Evolutionary conservation across 2,797 vertebrate genomes (phyloP).

Genomic region (Scleropages formosus): DNA sequence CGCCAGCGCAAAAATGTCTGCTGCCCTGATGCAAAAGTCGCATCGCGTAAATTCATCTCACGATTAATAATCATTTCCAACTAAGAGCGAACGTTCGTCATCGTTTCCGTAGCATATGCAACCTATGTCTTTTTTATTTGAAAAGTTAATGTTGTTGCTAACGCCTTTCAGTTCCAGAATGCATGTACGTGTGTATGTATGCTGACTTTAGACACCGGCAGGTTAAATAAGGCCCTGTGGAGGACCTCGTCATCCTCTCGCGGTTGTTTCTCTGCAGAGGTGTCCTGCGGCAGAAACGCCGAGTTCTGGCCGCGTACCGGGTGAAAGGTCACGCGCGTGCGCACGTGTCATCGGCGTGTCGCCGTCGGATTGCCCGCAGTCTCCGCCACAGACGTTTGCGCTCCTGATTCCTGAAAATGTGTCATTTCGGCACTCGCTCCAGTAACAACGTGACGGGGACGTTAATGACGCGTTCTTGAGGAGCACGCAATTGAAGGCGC

Average conservation of each 20-base stretch:
- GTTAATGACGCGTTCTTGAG: too few relatives aligned
- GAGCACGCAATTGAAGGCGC: too few relatives aligned
- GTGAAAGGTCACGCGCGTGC: neutral
- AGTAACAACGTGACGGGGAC: too few relatives aligned
- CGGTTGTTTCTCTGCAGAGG: neutral
- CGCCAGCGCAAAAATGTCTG: too few relatives aligned
- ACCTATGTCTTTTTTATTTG: too few relatives aligned
- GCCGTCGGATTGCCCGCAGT: neutral
- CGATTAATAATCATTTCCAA: too few relatives aligned
- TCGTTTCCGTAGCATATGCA: too few relatives aligned
- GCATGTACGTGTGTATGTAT: neutral
- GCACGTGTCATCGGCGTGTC: too few relatives aligned
- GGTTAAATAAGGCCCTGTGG: neutral
- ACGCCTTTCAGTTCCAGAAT: neutral
- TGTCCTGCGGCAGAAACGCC: neutral
- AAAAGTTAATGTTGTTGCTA: too few relatives aligned
- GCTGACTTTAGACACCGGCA: neutral
- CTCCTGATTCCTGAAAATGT: neutral
- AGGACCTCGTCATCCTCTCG: neutral
- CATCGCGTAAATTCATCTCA: too few relatives aligned
- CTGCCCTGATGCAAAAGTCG: too few relatives aligned
- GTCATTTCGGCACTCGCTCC: neutral
- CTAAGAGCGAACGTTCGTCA: too few relatives aligned
- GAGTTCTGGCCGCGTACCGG: neutral
- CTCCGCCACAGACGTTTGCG: neutral